Conservation (phyloP, 2,797 vertebrate species). For the Spea hammondii region DNA sequence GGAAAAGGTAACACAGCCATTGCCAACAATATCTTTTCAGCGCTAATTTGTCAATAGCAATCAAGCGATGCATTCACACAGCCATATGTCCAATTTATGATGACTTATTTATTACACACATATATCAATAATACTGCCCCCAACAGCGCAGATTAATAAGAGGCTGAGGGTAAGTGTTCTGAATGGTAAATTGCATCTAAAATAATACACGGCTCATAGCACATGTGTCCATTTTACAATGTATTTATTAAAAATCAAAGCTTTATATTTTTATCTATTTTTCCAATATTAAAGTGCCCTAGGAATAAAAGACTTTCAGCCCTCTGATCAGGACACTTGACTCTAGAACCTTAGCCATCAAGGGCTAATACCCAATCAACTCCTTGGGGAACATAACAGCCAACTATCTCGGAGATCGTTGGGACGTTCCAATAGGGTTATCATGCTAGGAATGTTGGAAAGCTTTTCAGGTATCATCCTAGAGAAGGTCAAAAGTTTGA, state of each 20-base stretch:
- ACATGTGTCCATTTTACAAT: constrained; percentile 13
- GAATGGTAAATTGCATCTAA: constrained; percentile 14
- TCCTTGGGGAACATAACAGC: too few species aligned
- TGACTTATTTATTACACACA: constrained; percentile 43
- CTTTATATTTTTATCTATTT: background rate
- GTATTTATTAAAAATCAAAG: background rate
- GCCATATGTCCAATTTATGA: constrained; percentile 48
- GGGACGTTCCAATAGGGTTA: too few species aligned
- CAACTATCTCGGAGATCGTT: too few species aligned
- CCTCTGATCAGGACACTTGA: too few species aligned
- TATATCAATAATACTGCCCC: constrained; percentile 43
- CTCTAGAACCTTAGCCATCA: too few species aligned
- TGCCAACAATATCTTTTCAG: constrained; percentile 36
- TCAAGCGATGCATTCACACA: constrained; percentile 31
- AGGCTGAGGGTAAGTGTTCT: constrained; percentile 34
- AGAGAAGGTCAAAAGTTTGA: too few species aligned
- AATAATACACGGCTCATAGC: background rate
- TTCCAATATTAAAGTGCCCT: too few species aligned
- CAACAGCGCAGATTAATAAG: constrained; percentile 34
- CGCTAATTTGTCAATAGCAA: constrained; percentile 46
- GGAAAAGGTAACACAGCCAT: constrained; percentile 22
- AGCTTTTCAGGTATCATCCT: too few species aligned
- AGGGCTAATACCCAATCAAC: too few species aligned
- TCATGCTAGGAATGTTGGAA: too few species aligned
- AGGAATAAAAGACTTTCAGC: too few species aligned